Evolutionary conservation across 2,888 invertebrate genomes (phyloP).

Genomic region (Caenorhabditis parvicauda): DNA sequence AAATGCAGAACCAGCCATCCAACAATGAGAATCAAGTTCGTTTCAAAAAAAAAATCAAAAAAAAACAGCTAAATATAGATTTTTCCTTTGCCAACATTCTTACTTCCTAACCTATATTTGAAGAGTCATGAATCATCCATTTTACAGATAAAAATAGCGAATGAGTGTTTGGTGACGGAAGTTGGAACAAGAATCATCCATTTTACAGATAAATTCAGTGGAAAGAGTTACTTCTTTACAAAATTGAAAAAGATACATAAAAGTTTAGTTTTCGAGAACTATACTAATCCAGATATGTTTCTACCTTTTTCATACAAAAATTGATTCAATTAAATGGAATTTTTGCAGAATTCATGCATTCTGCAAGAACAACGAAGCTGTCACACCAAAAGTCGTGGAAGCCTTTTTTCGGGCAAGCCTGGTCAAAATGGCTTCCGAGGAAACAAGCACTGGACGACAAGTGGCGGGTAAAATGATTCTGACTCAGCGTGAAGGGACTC

Average conservation of each 20-base stretch:
- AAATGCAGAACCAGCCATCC: conserved; percentile 52
- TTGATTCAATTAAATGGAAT: not conserved
- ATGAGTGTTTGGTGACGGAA: too few relatives aligned
- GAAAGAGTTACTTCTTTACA: too few relatives aligned
- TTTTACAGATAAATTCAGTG: too few relatives aligned
- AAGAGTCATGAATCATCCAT: not conserved
- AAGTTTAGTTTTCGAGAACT: too few relatives aligned
- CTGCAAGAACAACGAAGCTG: conserved; percentile 18
- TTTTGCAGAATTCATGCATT: conserved; percentile 41
- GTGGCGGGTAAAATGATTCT: conserved; percentile 49
- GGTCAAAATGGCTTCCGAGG: conserved; percentile 38
- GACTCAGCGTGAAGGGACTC: conserved; percentile 48
- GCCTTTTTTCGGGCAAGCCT: conserved; percentile 46
- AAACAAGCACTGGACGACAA: conserved; percentile 19
- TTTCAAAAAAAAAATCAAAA: not conserved
- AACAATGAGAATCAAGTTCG: conserved; percentile 51
- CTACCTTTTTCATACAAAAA: too few relatives aligned
- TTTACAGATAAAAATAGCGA: not conserved
- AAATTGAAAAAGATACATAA: too few relatives aligned
- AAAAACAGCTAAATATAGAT: not conserved
- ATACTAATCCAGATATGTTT: too few relatives aligned
- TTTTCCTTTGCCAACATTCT: not conserved
- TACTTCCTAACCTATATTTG: not conserved
- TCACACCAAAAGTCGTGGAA: conserved; percentile 28
- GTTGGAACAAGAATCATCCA: too few relatives aligned